Evolutionary conservation across 1,140 invertebrate genomes (phyloP).

Genomic region (Centruroides vittatus): DNA sequence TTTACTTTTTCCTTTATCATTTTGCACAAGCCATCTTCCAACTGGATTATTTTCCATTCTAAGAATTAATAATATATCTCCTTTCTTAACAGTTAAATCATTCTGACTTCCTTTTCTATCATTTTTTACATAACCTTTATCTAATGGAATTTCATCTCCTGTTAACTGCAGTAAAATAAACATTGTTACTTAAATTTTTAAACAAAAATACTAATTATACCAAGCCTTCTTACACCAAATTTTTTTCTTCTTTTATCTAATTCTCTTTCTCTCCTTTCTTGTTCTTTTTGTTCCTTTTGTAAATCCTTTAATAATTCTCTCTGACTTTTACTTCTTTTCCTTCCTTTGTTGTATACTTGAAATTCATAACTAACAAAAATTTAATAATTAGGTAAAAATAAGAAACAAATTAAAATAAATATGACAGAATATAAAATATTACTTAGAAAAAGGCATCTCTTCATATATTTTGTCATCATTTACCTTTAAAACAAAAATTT

Average conservation of each 20-base stretch:
- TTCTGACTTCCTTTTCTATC: constrained; percentile 8
- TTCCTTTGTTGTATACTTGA: constrained; percentile 3
- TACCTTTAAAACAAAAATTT: background rate
- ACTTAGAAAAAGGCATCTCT: constrained; percentile 6
- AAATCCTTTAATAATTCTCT: constrained; percentile 14
- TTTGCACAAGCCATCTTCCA: constrained; percentile 18
- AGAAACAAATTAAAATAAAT: too few relatives aligned
- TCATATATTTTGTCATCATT: constrained; percentile 10
- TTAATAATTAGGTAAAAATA: too few relatives aligned
- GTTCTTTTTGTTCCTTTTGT: constrained; percentile 12
- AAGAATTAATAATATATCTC: constrained; percentile 16
- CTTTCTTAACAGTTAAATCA: constrained; percentile 14
- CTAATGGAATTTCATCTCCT: constrained; percentile 18
- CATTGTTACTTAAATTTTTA: background rate
- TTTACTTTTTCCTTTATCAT: constrained; percentile 18
- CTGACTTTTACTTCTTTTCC: constrained; percentile 13
- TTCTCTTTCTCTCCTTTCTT: constrained; percentile 17
- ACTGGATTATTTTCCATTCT: constrained; percentile 19
- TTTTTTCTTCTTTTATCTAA: constrained; percentile 18
- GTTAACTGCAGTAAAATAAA: constrained; percentile 10
- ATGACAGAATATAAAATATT: too few relatives aligned
- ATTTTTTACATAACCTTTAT: constrained; percentile 15
- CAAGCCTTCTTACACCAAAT: constrained; percentile 4
- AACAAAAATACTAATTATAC: background rate
- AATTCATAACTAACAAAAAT: too few relatives aligned